These are phyloP conservation scores for Ctena decussata DNA, from an alignment of 2,888 invertebrate genomes.

Conservation along the genomic window DNA sequence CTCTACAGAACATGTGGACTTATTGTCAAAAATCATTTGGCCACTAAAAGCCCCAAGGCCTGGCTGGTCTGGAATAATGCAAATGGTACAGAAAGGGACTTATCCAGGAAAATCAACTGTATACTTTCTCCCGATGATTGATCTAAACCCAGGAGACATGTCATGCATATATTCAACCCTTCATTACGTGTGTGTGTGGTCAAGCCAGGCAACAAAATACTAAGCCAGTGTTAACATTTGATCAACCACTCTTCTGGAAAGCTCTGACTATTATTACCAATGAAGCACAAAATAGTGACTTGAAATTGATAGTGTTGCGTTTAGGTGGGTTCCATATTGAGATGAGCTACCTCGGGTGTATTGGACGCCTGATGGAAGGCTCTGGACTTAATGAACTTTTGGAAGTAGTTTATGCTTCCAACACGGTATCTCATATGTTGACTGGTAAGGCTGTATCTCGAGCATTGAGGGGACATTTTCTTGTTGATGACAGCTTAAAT, in stretches of 20 bases:
- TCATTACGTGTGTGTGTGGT: conserved; percentile 28
- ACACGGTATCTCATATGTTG: conserved; percentile 69
- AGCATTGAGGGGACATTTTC: conserved; percentile 65
- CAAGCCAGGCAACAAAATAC: not conserved
- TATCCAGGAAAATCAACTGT: conserved; percentile 63
- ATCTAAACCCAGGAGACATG: conserved; percentile 63
- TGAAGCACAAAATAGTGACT: conserved; percentile 7
- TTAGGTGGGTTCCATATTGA: conserved; percentile 56
- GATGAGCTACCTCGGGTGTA: conserved; percentile 71
- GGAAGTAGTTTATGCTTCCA: conserved; percentile 66
- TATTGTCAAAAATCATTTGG: conserved; percentile 28
- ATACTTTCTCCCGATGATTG: conserved; percentile 66
- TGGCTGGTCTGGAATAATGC: conserved; percentile 66
- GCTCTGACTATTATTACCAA: conserved; percentile 19
- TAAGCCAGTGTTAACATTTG: conserved; percentile 66
- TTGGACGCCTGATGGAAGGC: conserved; percentile 58
- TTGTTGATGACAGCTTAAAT: conserved; percentile 50
- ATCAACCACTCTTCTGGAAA: conserved; percentile 67
- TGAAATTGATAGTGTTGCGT: conserved; percentile 40
- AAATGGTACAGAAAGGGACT: conserved; percentile 38
- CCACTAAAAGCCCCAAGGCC: conserved; percentile 29
- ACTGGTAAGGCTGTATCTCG: conserved; percentile 67
- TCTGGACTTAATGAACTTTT: conserved; percentile 69
- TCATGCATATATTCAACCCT: conserved; percentile 57
- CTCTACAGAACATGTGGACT: not conserved